Base-by-base conservation (phyloP, 1,140 invertebrate genomes). In the Eupristina koningsbergeri region DNA sequence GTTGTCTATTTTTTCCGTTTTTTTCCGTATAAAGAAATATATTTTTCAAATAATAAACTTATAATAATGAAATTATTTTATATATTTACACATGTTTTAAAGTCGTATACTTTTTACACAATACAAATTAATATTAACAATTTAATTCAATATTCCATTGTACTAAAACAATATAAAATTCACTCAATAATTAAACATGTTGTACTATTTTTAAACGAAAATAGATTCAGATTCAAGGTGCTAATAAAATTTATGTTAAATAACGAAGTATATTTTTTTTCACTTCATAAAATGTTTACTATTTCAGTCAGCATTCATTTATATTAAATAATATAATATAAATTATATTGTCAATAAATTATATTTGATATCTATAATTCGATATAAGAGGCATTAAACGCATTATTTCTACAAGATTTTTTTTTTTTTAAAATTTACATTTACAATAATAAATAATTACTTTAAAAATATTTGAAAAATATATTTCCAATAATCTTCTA, bases 1-100 rank as follows among this genome's bases (percentile, higher is more conserved):
- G 77, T 29, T 53, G n/a, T 82, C 50, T 79, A 74, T 67, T 22
- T 34, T 77, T 73, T 50, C 22, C 0, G 22, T 84, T 58, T 76
- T 79, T 63, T 41, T 79, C 47, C 19, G 29, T n/a, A 50, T 34
- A 1, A 39, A 75, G 84, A 85, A 85, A 85, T 77, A 85, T 85
- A 85, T 85, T 85, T 85, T 85, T 85, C 84, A 85, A 85, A 85
- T 85, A 61, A 29, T n/a, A 15, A 80, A 76, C 83, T 80, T 76
- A 84, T 63, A 29, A 74, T 67, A 80, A 77, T 76, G 36, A 82
- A 82, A 77, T 53, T 83, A 83, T 67, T 67, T 76, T 76, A 80
- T 74, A 75, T 84, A 80, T 84, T 67, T 80, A 80, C 71, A 80
- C 13, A 22, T 53, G 67, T 69, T 80, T 36, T 76, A 36, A 80